Evolutionary conservation across 2,113 vertebrate genomes (phyloP).

Genomic region (Austrofundulus limnaeus): DNA sequence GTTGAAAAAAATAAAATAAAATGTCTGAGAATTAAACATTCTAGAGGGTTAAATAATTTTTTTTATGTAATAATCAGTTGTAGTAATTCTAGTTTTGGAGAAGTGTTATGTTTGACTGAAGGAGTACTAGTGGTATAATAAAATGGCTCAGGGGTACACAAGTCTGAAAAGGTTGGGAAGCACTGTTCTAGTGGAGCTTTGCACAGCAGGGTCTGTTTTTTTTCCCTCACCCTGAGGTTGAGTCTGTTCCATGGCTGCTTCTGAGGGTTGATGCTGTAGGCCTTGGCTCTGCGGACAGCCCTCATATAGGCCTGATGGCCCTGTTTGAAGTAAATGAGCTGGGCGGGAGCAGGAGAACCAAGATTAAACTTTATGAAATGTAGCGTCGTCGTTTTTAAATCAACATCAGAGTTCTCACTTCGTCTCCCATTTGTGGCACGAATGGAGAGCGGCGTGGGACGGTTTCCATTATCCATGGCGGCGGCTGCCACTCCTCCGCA

Average conservation of each 20-base stretch:
- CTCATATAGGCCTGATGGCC: slow-evolving; percentile 98
- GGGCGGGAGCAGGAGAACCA: slow-evolving; percentile 25
- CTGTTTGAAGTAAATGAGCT: slow-evolving; percentile 97
- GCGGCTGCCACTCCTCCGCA: slow-evolving; percentile 91
- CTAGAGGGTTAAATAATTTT: too few species aligned
- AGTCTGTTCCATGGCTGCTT: slow-evolving; percentile 99
- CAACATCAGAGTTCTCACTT: slow-evolving; percentile 76
- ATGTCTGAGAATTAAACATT: too few species aligned
- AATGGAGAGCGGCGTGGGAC: slow-evolving; percentile 92
- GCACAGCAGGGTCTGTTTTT: accelerated
- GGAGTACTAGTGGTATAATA: too few species aligned
- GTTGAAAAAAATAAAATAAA: too few species aligned
- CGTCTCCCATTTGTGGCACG: slow-evolving; percentile 98
- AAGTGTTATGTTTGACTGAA: too few species aligned
- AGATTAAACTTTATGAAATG: not conserved
- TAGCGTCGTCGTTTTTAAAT: not conserved
- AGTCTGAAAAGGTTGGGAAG: too few species aligned
- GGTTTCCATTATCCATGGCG: slow-evolving; percentile 93
- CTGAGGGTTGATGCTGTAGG: slow-evolving; percentile 93
- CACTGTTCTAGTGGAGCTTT: not conserved
- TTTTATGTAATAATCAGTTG: too few species aligned
- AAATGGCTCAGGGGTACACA: too few species aligned
- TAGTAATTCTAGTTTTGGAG: too few species aligned
- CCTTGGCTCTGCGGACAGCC: slow-evolving; percentile 92
- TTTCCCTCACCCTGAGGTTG: slow-evolving; percentile 90